These are phyloP conservation scores for Sphaerophoria rueppellii DNA, from an alignment of 2,888 invertebrate genomes.

Conservation along the genomic window DNA sequence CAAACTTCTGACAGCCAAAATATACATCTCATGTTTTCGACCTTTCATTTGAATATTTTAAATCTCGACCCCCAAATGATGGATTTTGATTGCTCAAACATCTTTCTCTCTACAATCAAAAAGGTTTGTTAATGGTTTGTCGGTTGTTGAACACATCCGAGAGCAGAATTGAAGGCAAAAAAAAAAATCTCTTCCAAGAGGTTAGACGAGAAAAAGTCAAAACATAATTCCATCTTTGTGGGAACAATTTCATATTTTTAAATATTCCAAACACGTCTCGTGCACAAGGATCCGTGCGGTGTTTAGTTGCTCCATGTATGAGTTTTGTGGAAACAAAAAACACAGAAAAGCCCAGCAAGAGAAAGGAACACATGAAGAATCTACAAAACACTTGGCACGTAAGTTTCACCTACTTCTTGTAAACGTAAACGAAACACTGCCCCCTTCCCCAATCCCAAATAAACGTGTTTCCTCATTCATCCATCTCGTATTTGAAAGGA, in stretches of 20 bases:
- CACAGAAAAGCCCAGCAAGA: neutral
- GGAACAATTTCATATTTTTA: slow-evolving; percentile 32
- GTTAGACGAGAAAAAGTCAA: slow-evolving; percentile 26
- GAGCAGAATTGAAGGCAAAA: neutral
- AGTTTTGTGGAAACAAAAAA: neutral
- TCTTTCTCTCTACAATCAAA: neutral
- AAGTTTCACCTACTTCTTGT: slow-evolving; percentile 39
- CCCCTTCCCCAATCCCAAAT: neutral
- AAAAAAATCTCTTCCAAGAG: slow-evolving; percentile 28
- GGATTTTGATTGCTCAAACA: slow-evolving; percentile 32
- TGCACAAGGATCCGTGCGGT: neutral
- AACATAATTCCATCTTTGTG: slow-evolving; percentile 38
- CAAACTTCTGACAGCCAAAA: neutral
- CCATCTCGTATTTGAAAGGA: slow-evolving; percentile 5
- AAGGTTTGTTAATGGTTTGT: neutral
- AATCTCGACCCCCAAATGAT: slow-evolving; percentile 34
- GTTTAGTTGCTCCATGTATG: slow-evolving; percentile 10
- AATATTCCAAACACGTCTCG: slow-evolving; percentile 32
- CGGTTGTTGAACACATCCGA: neutral
- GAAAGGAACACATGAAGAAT: slow-evolving; percentile 23
- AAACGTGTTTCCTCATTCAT: neutral
- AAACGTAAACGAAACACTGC: neutral
- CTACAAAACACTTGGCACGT: slow-evolving; percentile 38
- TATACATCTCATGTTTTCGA: neutral
- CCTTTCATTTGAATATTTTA: slow-evolving; percentile 28